These are phyloP conservation scores for Metallyticus violacea DNA, from an alignment of 2,888 invertebrate genomes.

Conservation along the genomic window DNA sequence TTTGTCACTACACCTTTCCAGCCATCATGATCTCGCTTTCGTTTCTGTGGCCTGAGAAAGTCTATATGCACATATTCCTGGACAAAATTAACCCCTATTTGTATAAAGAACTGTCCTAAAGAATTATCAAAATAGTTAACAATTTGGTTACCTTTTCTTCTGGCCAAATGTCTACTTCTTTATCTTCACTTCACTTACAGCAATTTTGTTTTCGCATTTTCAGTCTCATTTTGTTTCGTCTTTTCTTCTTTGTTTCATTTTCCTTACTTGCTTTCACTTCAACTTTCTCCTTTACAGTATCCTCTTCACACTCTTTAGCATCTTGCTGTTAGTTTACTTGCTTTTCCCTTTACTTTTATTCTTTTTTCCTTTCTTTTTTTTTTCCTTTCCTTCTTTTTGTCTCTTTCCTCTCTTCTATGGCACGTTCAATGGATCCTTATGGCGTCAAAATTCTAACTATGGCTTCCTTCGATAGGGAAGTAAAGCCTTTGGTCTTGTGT, in stretches of 20 bases:
- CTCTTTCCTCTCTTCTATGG: conserved; percentile 47
- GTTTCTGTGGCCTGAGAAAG: conserved; percentile 79
- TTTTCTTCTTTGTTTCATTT: conserved; percentile 33
- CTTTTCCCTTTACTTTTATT: conserved; percentile 37
- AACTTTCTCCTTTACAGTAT: conserved; percentile 34
- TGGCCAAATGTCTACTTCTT: conserved; percentile 15
- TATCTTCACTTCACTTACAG: conserved; percentile 32
- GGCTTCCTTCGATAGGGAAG: no score
- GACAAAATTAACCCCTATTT: conserved; percentile 85
- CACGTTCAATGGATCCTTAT: no score
- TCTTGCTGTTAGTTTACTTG: conserved; percentile 32
- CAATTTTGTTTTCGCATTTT: conserved; percentile 39
- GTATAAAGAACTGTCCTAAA: conserved; percentile 85
- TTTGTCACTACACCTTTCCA: conserved; percentile 65
- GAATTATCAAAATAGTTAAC: conserved; percentile 77
- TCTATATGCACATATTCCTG: conserved; percentile 94
- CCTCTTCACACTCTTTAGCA: conserved; percentile 17
- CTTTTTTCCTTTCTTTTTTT: conserved; percentile 38
- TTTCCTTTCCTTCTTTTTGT: conserved; percentile 37
- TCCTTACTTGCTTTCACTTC: conserved; percentile 35
- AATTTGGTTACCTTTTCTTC: conserved; percentile 27
- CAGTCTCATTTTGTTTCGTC: conserved; percentile 2
- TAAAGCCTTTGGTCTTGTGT: no score
- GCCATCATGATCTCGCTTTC: conserved; percentile 72
- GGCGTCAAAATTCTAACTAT: no score